Base-by-base conservation (phyloP, 2,888 invertebrate species). In the Napeogenes sylphis region DNA sequence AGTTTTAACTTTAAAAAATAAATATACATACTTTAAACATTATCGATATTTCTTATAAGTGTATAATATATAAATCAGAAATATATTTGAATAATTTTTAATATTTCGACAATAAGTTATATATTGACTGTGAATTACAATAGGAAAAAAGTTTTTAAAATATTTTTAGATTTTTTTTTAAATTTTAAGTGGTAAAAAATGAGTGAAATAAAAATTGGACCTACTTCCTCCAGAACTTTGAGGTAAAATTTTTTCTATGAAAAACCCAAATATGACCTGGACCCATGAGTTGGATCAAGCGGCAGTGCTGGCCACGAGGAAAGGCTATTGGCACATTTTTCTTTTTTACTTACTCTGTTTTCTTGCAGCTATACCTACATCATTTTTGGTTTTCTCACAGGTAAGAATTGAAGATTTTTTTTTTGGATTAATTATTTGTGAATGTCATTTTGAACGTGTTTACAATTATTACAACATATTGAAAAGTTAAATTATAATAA, bases 331-430 rank as follows among this genome's bases (percentile, higher is more conserved):
- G 86, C 94, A 94, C 75, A 87, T 92, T 62, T 77, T 93, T 64
- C 86, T 93, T 71, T 93, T 93, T 76, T 92, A 93, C 73, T 78
- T 94, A 62, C 84, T 94, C 38, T 93, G 94, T 76, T 92, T 92
- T 63, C 85, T 94, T 21, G 93, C 94, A 0, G 92, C 93, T 10
- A 84, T 94, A 67, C 93, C 94, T 0, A 93, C 93, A 4, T 93
- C 93, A 0, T 94, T 93, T 72, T 85, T 93, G 63, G 93, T 93
- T 6, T 93, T 94, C 75, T 93, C 93, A 47, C 94, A 93, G 90
- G 93, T 93, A 75, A 73, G 58, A 4, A 35, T 12, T 13, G 12
- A 32, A 46, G 4, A 35, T 14, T 4, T 13, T 32, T 46, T 12
- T 46, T 21, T 21, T 21, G 21, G 21, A 4, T 13, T 45, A 13